Conservation (phyloP, 2,113 vertebrate species). For the Mastomys coucha region DNA sequence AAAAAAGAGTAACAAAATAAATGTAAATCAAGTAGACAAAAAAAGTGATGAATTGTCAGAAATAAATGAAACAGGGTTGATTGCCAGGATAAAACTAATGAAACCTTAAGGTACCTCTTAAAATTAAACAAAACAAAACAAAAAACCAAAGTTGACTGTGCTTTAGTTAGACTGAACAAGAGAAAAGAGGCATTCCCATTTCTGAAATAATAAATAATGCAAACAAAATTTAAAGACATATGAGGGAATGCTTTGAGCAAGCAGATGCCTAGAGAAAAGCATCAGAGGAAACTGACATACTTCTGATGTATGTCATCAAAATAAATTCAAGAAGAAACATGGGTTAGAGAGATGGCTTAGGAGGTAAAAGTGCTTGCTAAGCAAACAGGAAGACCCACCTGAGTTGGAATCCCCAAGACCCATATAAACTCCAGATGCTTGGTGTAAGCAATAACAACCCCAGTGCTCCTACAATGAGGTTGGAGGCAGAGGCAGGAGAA, state of each 20-base stretch:
- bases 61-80: neutral
- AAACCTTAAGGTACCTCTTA: neutral
- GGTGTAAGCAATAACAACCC: neutral
- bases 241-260: neutral
- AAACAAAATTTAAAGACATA: neutral
- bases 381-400: neutral
- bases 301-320: slow-evolving; percentile 27
- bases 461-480: neutral
- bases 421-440: neutral
- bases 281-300: neutral
- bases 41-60: neutral
- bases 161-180: neutral
- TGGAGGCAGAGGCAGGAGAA: neutral
- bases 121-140: neutral
- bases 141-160: too few relatives aligned
- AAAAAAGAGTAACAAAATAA: neutral
- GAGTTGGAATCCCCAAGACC: neutral
- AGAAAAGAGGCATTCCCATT: neutral
- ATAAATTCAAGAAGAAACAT: neutral
- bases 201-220: neutral
- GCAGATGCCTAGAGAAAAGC: neutral
- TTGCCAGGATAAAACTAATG: neutral
- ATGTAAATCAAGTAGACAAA: neutral
- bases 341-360: neutral
- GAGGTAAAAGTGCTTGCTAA: neutral